phyloP scores from a whole-genome alignment of 2,113 vertebrate genomes.

The Monopterus albus region DNA sequence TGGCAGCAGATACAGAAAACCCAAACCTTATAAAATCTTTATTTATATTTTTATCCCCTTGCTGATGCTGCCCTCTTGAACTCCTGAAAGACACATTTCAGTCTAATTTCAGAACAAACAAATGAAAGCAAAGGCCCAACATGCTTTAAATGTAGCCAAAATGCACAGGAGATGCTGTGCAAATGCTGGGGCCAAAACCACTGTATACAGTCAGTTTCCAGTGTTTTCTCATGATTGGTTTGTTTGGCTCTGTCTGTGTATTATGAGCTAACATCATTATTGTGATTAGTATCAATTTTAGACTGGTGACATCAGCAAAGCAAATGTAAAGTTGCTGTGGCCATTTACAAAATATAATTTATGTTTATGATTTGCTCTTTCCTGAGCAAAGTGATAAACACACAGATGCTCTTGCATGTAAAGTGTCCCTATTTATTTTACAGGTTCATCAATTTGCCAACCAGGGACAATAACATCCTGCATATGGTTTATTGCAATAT shows the following conservation, averaged over 20 bases:
- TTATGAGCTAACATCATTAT: constrained; percentile 68
- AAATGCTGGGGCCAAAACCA: constrained; percentile 37
- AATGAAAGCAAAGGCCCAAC: constrained; percentile 54
- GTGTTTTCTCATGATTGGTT: constrained; percentile 72
- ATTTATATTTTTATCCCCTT: constrained; percentile 45
- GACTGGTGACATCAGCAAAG: too few species aligned
- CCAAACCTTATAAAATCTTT: constrained; percentile 43
- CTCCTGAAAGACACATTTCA: constrained; percentile 26
- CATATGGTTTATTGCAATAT: too few species aligned
- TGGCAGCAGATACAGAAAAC: constrained; percentile 31
- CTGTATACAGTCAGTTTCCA: constrained; percentile 62
- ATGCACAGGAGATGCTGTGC: constrained; percentile 63
- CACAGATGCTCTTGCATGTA: too few species aligned
- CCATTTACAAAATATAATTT: too few species aligned
- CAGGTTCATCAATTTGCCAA: too few species aligned
- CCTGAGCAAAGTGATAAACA: too few species aligned
- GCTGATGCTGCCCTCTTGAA: constrained; percentile 35
- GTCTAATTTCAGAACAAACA: constrained; percentile 45
- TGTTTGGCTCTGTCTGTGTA: constrained; percentile 70
- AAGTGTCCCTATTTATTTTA: too few species aligned
- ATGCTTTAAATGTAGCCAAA: constrained; percentile 66
- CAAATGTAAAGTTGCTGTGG: too few species aligned
- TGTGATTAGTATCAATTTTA: too few species aligned
- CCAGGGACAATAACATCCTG: too few species aligned
- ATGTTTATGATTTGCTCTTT: too few species aligned